Evolutionary conservation across 2,113 vertebrate species (phyloP).

Genomic region (Lepus timidus): DNA sequence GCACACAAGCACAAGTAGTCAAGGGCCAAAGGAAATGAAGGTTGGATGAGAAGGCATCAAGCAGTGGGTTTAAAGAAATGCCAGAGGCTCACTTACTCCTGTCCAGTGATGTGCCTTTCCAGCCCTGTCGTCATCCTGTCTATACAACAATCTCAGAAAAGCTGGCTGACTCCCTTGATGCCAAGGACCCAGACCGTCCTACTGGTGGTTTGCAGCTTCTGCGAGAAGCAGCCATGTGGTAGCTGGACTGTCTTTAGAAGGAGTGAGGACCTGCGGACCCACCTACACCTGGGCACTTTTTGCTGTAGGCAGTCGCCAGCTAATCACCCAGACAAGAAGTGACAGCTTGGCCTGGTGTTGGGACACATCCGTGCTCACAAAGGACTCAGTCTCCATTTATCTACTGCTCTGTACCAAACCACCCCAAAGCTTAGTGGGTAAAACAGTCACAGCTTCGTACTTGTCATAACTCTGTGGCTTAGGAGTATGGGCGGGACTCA

Average conservation of each 20-base stretch:
- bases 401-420: not conserved
- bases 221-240: not conserved
- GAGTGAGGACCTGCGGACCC: not conserved
- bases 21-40: not conserved
- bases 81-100: not conserved
- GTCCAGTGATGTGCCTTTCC: not conserved
- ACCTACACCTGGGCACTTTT: not conserved
- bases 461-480: not conserved
- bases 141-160: not conserved
- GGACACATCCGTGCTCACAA: not conserved
- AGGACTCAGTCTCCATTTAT: not conserved
- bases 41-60: not conserved
- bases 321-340: not conserved
- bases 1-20: not conserved
- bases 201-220: not conserved
- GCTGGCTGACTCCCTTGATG: not conserved
- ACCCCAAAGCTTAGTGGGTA: not conserved
- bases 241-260: not conserved
- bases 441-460: not conserved
- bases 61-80: not conserved
- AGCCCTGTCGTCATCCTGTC: not conserved
- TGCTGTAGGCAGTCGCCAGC: not conserved
- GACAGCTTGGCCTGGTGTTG: too few relatives aligned
- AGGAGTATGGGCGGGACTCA: not conserved
- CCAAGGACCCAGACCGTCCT: rapidly evolving